A percentile compares a stretch with the other conserved stretches of the same genome.
Evolutionary conservation across 2,888 invertebrate species (phyloP).

Genomic region (Neocrepidodera transversa): DNA sequence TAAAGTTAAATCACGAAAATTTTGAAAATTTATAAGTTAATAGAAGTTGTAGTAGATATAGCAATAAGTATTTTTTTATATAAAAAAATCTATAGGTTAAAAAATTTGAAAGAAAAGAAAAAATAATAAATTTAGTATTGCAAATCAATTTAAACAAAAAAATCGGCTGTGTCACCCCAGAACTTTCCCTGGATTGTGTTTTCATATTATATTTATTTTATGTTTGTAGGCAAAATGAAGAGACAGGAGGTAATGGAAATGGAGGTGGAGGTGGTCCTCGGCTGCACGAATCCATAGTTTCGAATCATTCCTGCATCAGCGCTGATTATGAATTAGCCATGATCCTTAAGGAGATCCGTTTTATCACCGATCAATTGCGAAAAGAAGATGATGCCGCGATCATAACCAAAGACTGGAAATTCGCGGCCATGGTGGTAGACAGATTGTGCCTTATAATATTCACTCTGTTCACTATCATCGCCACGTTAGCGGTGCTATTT

Average conservation of each 20-base stretch:
- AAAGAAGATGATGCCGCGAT: conserved; percentile 94
- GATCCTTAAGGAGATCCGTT: conserved; percentile 93
- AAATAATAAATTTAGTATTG: no score
- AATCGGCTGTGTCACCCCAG: no score
- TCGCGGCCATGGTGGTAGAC: conserved; percentile 99
- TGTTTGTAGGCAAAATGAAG: conserved; percentile 61
- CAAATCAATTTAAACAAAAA: no score
- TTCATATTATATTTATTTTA: no score
- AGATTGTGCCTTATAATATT: conserved; percentile 99
- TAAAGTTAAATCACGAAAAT: no score
- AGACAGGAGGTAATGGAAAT: conserved; percentile 59
- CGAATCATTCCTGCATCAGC: conserved; percentile 87
- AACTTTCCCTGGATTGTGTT: no score
- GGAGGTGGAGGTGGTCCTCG: conserved; percentile 64
- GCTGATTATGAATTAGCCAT: conserved; percentile 93
- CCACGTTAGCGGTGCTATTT: conserved; percentile 95
- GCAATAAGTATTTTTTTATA: no score
- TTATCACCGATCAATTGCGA: conserved; percentile 92
- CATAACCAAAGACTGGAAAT: conserved; percentile 98
- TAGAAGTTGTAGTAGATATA: no score
- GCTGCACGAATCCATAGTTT: conserved; percentile 75
- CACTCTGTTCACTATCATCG: conserved; percentile 97
- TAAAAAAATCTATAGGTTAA: no score
- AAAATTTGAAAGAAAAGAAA: no score
- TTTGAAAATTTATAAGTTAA: no score